Evolutionary conservation across 2,113 vertebrate genomes (phyloP).

Genomic region (Mandrillus leucophaeus): DNA sequence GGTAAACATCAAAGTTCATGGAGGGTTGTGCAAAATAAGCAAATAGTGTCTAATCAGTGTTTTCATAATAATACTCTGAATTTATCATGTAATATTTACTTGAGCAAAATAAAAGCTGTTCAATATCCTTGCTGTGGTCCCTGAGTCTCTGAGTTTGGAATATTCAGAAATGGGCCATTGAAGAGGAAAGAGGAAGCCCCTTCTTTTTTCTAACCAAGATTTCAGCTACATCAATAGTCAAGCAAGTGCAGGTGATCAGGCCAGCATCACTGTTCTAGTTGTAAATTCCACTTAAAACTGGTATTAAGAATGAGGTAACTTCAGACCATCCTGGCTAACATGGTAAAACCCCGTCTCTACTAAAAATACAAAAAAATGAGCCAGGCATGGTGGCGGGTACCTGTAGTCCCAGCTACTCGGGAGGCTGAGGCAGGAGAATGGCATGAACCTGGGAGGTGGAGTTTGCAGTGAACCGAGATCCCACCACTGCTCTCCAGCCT

Average conservation of each 20-base stretch:
- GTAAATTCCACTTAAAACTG: not conserved
- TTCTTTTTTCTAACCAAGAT: not conserved
- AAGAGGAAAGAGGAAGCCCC: not conserved
- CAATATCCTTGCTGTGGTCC: not conserved
- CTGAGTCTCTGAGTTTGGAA: not conserved
- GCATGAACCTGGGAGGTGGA: too few relatives aligned
- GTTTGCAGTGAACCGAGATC: too few relatives aligned
- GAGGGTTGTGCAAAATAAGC: not conserved
- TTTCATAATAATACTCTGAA: not conserved
- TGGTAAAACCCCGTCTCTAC: too few relatives aligned
- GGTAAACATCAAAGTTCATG: conserved; percentile 47
- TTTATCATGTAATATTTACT: not conserved
- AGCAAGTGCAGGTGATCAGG: not conserved
- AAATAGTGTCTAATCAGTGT: not conserved
- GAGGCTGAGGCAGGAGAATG: too few relatives aligned
- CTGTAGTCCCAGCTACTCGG: too few relatives aligned
- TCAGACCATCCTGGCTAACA: not conserved
- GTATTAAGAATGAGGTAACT: not conserved
- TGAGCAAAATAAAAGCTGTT: not conserved
- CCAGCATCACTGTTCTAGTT: not conserved
- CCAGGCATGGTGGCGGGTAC: accelerated
- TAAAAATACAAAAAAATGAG: too few relatives aligned
- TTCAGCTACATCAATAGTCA: not conserved
- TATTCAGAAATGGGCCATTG: not conserved
- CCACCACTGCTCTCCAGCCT: too few relatives aligned